Evolutionary conservation across 1,140 invertebrate genomes (phyloP), one percentile per base, ranked within the genome.

Genomic region (Drosophila murphyi): DNA sequence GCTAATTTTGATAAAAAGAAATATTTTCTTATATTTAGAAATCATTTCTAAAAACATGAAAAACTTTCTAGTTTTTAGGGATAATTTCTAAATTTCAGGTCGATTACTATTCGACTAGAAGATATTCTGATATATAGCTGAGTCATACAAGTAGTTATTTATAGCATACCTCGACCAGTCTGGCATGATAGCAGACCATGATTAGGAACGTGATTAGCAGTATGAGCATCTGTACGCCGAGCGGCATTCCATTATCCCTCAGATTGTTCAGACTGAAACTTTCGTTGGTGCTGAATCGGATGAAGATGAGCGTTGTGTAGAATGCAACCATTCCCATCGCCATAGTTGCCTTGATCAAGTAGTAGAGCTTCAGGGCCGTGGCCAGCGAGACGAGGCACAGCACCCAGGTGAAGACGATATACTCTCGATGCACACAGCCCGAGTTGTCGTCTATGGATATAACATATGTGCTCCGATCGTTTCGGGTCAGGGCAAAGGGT

Each of bases 391-490:
- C 96, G 41, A 99, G 94, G 68, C 97, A 98, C n/a, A 99, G 93
- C 29, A 98, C 96, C 97, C 97, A 98, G 0, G 97, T 97, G 92
- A 98, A 97, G 2, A 98, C 96, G 6, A 98, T 95, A 89, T 98
- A 98, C 92, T 98, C 97, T 0, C 97, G 96, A 71, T 95, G 94
- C 32, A 94, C 93, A 67, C 95, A 96, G 5, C 81, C 68, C 8
- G 12, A 28, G 7, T 48, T 47, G 3, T 55, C 47, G 20, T 74
- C 76, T 4, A 55, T 20, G 3, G 10, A 51, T 50, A 34, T 56
- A 35, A 31, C 35, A 6, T 48, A 71, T 0, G 50, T 48, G 32
- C 47, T 80, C 48, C 78, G 68, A 0, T 64, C 71, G 34, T 56
- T 62, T 5, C 28, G 61, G 51, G 59, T 73, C 0, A 82, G 50